phyloP scores from a whole-genome alignment of 2,888 invertebrate species.

The Mechanitis mazaeus region DNA sequence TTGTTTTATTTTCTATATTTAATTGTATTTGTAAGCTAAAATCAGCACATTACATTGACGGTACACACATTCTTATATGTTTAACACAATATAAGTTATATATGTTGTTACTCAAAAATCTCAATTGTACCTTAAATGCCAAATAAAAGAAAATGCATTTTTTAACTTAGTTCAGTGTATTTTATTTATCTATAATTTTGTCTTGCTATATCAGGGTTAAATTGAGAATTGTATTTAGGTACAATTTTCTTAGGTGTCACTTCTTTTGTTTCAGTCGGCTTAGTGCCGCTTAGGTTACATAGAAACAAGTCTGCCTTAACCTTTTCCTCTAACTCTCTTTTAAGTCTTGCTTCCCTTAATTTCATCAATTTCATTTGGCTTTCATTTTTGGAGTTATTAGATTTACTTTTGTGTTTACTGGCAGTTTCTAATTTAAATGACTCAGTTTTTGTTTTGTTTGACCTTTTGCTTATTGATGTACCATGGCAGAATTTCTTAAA shows the following conservation, averaged over 20 bases:
- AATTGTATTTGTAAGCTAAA: too few species aligned
- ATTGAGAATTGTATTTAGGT: constrained; percentile 96
- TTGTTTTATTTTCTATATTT: too few species aligned
- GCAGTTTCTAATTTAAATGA: constrained; percentile 42
- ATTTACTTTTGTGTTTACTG: constrained; percentile 40
- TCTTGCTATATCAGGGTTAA: constrained; percentile 92
- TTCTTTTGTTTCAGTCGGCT: constrained; percentile 31
- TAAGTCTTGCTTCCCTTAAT: constrained; percentile 85
- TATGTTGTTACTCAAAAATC: too few species aligned
- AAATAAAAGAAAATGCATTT: too few species aligned
- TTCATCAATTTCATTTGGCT: constrained; percentile 74
- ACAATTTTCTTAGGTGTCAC: constrained; percentile 57
- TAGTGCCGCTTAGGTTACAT: constrained; percentile 75
- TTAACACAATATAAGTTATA: too few species aligned
- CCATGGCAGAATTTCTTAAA: constrained; percentile 77
- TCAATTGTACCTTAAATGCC: too few species aligned
- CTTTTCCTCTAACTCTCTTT: constrained; percentile 88
- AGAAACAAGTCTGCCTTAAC: constrained; percentile 82
- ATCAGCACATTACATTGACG: too few species aligned
- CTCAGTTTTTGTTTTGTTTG: constrained; percentile 30
- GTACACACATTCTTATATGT: too few species aligned
- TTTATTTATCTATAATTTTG: constrained; percentile 80
- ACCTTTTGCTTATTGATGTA: constrained; percentile 24
- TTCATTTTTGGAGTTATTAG: constrained; percentile 36
- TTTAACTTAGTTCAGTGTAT: too few species aligned